Percentiles rank a stretch among this genome's conserved stretches.
Evolutionary conservation across 2,797 vertebrate species (phyloP).

Genomic region (Anguilla megastoma): DNA sequence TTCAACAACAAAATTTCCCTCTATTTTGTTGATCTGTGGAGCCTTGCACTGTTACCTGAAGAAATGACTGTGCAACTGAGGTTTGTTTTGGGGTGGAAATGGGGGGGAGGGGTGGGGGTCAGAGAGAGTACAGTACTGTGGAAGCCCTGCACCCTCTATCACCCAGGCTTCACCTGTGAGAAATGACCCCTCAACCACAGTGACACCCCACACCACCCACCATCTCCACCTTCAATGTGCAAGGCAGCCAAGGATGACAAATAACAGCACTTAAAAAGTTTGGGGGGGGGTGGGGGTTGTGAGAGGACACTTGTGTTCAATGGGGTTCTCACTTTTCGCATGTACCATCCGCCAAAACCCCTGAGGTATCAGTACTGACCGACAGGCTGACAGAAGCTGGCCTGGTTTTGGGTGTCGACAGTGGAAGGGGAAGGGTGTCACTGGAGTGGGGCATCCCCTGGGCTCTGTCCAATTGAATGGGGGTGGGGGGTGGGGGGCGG

Average conservation of each 20-base stretch:
- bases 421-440: background rate
- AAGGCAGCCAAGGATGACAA: background rate
- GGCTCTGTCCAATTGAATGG: background rate
- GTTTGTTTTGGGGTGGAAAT: background rate
- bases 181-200: background rate
- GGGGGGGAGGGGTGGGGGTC: background rate
- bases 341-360: background rate
- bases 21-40: background rate
- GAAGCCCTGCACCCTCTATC: no score
- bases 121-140: background rate
- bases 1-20: background rate
- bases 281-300: background rate
- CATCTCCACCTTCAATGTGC: background rate
- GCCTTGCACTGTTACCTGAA: background rate
- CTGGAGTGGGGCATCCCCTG: slow-evolving; percentile 5
- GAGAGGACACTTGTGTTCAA: background rate
- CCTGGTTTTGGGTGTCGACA: background rate
- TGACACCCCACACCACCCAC: background rate
- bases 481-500: no score
- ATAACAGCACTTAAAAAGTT: slow-evolving; percentile 26
- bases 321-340: slow-evolving; percentile 25
- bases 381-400: background rate
- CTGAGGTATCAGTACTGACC: background rate
- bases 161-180: background rate
- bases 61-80: background rate